phyloP scores from a whole-genome alignment of 2,888 invertebrate species.

The Cheilosia vulpina region DNA sequence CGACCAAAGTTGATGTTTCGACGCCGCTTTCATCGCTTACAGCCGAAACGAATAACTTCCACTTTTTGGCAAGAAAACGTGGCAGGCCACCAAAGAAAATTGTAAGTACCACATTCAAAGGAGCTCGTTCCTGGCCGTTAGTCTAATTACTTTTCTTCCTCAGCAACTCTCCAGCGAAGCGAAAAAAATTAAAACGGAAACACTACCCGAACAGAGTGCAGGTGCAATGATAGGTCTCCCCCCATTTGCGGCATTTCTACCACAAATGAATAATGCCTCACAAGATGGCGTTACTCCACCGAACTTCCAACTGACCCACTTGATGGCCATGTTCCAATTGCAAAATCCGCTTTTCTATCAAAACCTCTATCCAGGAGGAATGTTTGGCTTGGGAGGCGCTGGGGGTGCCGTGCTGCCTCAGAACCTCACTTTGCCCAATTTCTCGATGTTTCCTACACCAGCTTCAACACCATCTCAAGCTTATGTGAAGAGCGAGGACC shows the following conservation, averaged over 20 bases:
- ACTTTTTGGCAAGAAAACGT: constrained; percentile 81
- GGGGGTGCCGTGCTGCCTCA: constrained; percentile 39
- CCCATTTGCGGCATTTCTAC: constrained; percentile 77
- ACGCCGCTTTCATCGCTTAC: constrained; percentile 81
- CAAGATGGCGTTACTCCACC: constrained; percentile 78
- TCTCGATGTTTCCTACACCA: constrained; percentile 75
- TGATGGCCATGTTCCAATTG: constrained; percentile 82
- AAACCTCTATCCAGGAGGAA: constrained; percentile 81
- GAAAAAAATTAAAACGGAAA: constrained; percentile 52
- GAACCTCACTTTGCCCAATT: constrained; percentile 48
- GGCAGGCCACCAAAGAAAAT: constrained; percentile 82
- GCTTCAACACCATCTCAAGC: constrained; percentile 51
- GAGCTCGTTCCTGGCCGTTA: neutral
- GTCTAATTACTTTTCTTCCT: neutral
- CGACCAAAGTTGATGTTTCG: constrained; percentile 76
- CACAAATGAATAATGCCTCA: constrained; percentile 76
- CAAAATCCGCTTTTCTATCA: constrained; percentile 83
- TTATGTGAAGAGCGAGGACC: constrained; percentile 54
- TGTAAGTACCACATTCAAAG: constrained; percentile 76
- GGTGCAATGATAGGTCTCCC: constrained; percentile 11
- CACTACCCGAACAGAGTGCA: constrained; percentile 24
- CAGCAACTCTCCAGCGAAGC: constrained; percentile 48
- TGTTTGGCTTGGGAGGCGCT: constrained; percentile 75
- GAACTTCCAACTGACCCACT: constrained; percentile 81
- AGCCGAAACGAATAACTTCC: constrained; percentile 78